phyloP scores from a whole-genome alignment of 1,140 invertebrate species.

The Scaptodrosophila lebanonensis region DNA sequence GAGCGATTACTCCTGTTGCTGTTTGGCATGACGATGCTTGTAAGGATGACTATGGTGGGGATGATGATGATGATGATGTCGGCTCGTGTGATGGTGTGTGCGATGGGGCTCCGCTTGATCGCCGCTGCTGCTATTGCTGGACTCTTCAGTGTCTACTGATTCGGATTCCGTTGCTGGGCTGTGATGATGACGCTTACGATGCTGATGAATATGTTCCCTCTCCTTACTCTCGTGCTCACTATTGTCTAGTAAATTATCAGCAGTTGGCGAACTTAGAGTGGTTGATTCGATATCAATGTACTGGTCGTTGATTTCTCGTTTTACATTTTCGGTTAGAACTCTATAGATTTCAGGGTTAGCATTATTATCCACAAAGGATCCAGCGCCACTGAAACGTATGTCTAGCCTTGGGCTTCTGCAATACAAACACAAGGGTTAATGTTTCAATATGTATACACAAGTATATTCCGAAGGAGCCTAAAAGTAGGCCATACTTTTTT shows the following conservation, averaged over 20 bases:
- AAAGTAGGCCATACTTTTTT: slow-evolving; percentile 16
- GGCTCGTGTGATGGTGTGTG: slow-evolving; percentile 21
- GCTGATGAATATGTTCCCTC: slow-evolving; percentile 17
- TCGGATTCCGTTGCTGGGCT: slow-evolving; percentile 11
- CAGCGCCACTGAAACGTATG: slow-evolving; percentile 41
- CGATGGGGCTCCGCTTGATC: slow-evolving; percentile 25
- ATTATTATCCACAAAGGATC: slow-evolving; percentile 22
- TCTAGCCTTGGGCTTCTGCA: slow-evolving; percentile 70
- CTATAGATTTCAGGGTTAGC: slow-evolving; percentile 6
- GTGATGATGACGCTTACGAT: slow-evolving; percentile 48
- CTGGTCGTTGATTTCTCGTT: too few relatives aligned
- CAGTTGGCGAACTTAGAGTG: slow-evolving; percentile 48
- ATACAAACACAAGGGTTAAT: not conserved
- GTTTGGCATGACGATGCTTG: slow-evolving; percentile 31
- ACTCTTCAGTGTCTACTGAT: not conserved
- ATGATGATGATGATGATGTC: slow-evolving; percentile 40
- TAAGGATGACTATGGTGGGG: slow-evolving; percentile 41
- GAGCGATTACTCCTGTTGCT: slow-evolving; percentile 47
- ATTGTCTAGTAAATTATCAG: slow-evolving; percentile 58
- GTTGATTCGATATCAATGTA: slow-evolving; percentile 41
- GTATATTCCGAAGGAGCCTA: not conserved
- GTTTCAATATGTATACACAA: too few relatives aligned
- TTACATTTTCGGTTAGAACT: slow-evolving; percentile 24
- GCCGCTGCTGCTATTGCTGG: slow-evolving; percentile 25
- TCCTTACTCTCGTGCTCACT: slow-evolving; percentile 35